Conservation (phyloP, 2,797 vertebrate genomes). For the Diplodus sargus region DNA sequence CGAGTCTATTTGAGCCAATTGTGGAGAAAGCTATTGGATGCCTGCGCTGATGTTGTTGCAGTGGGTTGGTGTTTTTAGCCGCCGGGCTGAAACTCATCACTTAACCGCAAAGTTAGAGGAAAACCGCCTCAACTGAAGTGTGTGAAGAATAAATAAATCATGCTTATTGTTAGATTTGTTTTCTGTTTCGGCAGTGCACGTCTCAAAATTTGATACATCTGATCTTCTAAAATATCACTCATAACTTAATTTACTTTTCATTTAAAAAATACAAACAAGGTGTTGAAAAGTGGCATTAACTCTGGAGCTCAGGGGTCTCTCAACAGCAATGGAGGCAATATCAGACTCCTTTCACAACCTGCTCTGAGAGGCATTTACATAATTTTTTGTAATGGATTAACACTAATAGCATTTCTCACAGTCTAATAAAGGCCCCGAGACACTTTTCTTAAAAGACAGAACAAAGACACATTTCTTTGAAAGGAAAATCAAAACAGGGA, state of each 20-base stretch:
- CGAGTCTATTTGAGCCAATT: constrained; percentile 68
- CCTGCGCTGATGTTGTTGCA: constrained; percentile 42
- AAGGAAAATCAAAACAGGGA: constrained; percentile 45
- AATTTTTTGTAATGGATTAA: constrained; percentile 37
- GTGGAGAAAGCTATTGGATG: constrained; percentile 57
- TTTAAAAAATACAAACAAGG: background rate
- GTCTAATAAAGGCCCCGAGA: constrained; percentile 17
- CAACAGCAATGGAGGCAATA: background rate
- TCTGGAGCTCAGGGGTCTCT: constrained; percentile 1
- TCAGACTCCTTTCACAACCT: constrained; percentile 20
- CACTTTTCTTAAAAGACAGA: constrained; percentile 17
- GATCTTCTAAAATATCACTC: background rate
- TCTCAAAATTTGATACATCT: background rate
- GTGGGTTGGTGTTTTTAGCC: constrained; percentile 34
- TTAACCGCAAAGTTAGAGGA: constrained; percentile 15
- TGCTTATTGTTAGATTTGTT: background rate
- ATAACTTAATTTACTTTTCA: no score
- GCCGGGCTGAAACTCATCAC: constrained; percentile 31
- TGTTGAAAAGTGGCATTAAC: background rate
- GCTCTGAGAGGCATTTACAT: constrained; percentile 36
- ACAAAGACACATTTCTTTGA: constrained; percentile 43
- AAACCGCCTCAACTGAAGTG: constrained; percentile 12
- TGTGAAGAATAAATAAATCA: background rate
- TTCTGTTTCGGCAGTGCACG: background rate
- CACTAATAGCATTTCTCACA: constrained; percentile 47